Evolutionary conservation across 2,888 invertebrate genomes (phyloP).

Genomic region (Pheosia tremula): DNA sequence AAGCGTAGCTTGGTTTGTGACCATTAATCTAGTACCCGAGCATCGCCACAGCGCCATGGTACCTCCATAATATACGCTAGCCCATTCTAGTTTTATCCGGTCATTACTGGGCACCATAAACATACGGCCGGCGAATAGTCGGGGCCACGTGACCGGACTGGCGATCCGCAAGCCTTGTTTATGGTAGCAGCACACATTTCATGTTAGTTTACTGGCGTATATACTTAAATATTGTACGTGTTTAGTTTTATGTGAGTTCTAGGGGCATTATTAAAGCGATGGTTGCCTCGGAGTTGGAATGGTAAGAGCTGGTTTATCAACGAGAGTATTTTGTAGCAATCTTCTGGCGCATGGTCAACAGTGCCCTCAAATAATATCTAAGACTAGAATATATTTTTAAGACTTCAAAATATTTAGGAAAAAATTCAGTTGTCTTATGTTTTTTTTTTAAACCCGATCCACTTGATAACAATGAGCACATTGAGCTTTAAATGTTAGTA

Average conservation of each 20-base stretch:
- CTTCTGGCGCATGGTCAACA: too few species aligned
- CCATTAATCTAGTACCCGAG: neutral
- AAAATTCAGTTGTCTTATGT: too few species aligned
- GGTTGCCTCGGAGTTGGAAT: neutral
- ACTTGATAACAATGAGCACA: neutral
- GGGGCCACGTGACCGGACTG: constrained; percentile 11
- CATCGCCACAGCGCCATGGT: neutral
- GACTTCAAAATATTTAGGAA: too few species aligned
- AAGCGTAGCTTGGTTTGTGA: too few species aligned
- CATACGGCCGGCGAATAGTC: constrained; percentile 10
- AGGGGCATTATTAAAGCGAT: neutral
- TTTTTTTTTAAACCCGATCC: too few species aligned
- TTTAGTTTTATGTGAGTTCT: constrained; percentile 1
- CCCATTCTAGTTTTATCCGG: constrained; percentile 14
- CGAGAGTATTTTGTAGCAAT: neutral
- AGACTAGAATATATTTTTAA: too few species aligned
- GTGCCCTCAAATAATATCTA: too few species aligned
- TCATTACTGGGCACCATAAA: constrained; percentile 15
- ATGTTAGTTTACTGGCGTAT: constrained; percentile 2
- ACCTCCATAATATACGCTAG: neutral
- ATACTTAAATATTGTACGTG: constrained; percentile 7
- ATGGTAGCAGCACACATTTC: neutral
- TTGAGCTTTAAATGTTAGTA: neutral
- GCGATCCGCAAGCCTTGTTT: constrained; percentile 3
- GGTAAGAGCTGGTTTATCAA: neutral